These are phyloP conservation scores for Temnothorax ravouxi DNA, from an alignment of 2,888 invertebrate genomes.

Conservation along the genomic window DNA sequence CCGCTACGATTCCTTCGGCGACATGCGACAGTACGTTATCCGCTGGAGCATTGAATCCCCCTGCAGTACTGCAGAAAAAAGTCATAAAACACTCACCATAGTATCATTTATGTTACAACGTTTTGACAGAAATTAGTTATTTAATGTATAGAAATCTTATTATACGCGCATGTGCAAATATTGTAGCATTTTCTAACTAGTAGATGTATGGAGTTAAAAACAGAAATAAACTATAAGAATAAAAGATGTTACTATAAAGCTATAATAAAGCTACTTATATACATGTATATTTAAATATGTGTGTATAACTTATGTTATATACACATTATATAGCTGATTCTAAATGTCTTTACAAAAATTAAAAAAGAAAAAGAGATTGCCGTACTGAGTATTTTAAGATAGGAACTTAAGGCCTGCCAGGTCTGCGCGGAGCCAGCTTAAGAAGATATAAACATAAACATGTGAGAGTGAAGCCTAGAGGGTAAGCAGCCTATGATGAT, in stretches of 20 bases:
- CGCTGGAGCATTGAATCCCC: slow-evolving; percentile 56
- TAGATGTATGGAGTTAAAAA: neutral
- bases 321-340: too few species aligned
- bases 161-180: neutral
- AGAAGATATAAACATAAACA: too few species aligned
- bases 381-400: too few species aligned
- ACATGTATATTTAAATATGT: too few species aligned
- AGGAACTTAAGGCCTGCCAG: too few species aligned
- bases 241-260: neutral
- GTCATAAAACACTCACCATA: slow-evolving; percentile 59
- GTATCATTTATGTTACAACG: slow-evolving; percentile 5
- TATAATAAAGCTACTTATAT: too few species aligned
- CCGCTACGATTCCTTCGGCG: slow-evolving; percentile 48
- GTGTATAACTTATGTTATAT: too few species aligned
- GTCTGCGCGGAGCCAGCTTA: too few species aligned
- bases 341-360: too few species aligned
- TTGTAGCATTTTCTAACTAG: neutral
- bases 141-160: neutral
- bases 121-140: slow-evolving; percentile 23
- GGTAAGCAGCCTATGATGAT: too few species aligned
- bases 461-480: too few species aligned
- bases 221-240: neutral
- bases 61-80: slow-evolving; percentile 23
- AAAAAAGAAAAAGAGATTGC: too few species aligned
- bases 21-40: slow-evolving; percentile 61